phyloP scores from a whole-genome alignment of 2,113 vertebrate genomes.

The Petrocephalus zakoni region DNA sequence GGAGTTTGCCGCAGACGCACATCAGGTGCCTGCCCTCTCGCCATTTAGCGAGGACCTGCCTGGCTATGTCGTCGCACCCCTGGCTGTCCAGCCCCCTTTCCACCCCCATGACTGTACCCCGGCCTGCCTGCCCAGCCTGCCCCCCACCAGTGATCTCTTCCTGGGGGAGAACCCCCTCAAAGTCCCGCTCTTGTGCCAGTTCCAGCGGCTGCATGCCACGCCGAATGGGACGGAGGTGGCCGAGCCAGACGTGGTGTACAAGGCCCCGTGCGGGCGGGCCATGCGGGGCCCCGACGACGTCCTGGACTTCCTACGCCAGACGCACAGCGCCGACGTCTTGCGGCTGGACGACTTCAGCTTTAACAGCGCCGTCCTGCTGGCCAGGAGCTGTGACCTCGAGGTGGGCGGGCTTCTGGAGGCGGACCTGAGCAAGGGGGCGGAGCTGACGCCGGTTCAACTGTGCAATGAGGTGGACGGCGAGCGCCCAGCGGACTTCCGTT shows the following conservation, averaged over 20 bases:
- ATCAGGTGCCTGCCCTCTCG: not conserved
- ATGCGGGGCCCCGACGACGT: slow-evolving; percentile 73
- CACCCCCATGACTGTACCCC: slow-evolving; percentile 59
- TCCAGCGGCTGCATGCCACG: slow-evolving; percentile 69
- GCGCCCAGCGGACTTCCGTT: slow-evolving; percentile 73
- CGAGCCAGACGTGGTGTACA: slow-evolving; percentile 66
- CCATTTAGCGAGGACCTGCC: not conserved
- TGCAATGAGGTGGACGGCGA: slow-evolving; percentile 55
- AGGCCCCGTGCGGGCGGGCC: slow-evolving; percentile 77
- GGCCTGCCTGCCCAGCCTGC: slow-evolving; percentile 59
- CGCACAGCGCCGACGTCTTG: slow-evolving; percentile 67
- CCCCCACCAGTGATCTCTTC: slow-evolving; percentile 38
- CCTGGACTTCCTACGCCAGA: slow-evolving; percentile 68
- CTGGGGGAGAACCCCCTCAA: slow-evolving; percentile 77
- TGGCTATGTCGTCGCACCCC: not conserved
- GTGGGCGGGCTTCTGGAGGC: slow-evolving; percentile 44
- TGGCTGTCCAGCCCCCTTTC: slow-evolving; percentile 31
- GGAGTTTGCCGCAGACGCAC: not conserved
- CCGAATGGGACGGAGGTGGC: slow-evolving; percentile 37
- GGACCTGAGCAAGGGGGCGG: slow-evolving; percentile 78
- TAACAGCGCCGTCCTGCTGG: slow-evolving; percentile 65
- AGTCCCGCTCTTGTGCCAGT: slow-evolving; percentile 72
- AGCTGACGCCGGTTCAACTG: slow-evolving; percentile 75
- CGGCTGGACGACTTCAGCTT: slow-evolving; percentile 86
- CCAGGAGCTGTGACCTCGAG: slow-evolving; percentile 54